phyloP scores from a whole-genome alignment of 64 coral and sea anemone genomes.

The Cladopsammia gracilis region DNA sequence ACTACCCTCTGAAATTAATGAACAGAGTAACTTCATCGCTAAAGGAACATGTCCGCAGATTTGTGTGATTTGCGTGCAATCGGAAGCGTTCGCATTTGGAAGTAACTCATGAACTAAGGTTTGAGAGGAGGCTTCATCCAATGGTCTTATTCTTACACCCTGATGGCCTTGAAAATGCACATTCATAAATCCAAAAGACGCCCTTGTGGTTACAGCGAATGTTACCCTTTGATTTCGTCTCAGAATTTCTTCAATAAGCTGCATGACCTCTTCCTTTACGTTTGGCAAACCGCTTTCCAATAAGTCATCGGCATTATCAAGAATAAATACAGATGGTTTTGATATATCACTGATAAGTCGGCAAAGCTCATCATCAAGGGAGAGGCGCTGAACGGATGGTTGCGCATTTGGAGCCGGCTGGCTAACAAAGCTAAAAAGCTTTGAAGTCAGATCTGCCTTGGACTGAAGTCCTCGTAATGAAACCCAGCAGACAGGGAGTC shows the following conservation, averaged over 20 bases:
- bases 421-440: neutral
- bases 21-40: too few species aligned
- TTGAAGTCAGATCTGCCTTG: neutral
- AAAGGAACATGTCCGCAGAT: too few species aligned
- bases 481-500: slow-evolving; percentile 7
- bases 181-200: too few species aligned
- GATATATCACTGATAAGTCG: neutral
- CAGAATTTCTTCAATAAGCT: neutral
- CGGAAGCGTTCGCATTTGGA: too few species aligned
- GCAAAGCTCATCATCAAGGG: neutral
- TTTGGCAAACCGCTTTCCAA: neutral
- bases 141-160: neutral
- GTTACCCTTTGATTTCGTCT: neutral
- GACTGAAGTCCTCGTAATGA: slow-evolving; percentile 10
- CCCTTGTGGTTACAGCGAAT: too few species aligned
- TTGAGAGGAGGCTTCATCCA: too few species aligned
- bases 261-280: neutral
- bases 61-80: too few species aligned
- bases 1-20: neutral
- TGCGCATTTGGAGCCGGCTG: too few species aligned
- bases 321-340: neutral
- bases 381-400: neutral
- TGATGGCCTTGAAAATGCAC: too few species aligned
- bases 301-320: slow-evolving; percentile 38
- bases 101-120: too few species aligned